Evolutionary conservation across 2,797 vertebrate species (phyloP), one percentile per base, ranked within the genome.

Genomic region (Dryobates pubescens): DNA sequence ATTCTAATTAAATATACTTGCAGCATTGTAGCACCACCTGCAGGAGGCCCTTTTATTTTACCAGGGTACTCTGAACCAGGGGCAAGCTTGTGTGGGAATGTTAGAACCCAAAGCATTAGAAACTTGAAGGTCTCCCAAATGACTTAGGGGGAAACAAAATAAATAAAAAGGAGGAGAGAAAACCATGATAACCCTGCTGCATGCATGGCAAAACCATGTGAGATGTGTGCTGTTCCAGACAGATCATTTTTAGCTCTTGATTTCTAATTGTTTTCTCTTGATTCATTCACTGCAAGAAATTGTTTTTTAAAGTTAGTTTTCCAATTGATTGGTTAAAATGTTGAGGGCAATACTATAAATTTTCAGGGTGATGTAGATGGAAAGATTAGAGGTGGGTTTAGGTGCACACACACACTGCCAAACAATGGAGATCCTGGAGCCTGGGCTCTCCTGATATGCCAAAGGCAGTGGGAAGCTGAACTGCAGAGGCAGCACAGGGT

Each of bases 21-120:
- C 71, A 97, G 97, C 94, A 84, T 94, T 97, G 82, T 85, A 97
- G 97, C 97, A 96, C 98, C 98, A 98, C 97, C 98, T 98, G 95
- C 97, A 98, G 98, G 97, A 95, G 58, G 63, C 54, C 54, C 80
- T 86, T 90, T 89, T 73, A 72, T 80, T 94, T 95, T 95, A 78
- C 88, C 86, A 47, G 34, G 62, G 90, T 92, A 47, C 19, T 51
- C 20, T 19, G 36, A 49, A 70, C 70, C 63, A 14, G 29, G 43
- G 49, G 30, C 22, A 69, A 85, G 29, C 19, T 17, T 51, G 13
- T 68, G 51, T 45, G n/a, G 30, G 20, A 81, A 13, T 18, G 5
- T 38, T 24, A 43, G 6, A 74, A 63, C 3, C 6, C n/a, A 34
- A 76, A 79, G 22, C 1, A 3, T 16, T 56, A 59, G 13, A 72